Evolutionary conservation across 2,888 invertebrate species (phyloP).

Genomic region (Strigamia crassipes): DNA sequence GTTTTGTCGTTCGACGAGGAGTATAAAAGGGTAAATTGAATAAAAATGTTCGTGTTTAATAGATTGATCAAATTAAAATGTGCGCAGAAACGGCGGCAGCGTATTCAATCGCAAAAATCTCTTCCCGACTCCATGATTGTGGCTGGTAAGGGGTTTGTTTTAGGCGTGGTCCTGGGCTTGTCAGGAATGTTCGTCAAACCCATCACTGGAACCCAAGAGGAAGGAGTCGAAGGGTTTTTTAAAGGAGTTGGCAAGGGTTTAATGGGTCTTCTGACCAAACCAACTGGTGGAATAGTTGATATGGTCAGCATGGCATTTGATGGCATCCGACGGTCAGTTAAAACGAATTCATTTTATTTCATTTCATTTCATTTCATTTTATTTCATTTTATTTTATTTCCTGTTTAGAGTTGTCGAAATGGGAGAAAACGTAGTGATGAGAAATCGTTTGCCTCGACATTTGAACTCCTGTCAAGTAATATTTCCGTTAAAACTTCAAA

Average conservation of each 20-base stretch:
- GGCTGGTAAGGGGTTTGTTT: slow-evolving; percentile 66
- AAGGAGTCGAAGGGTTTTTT: slow-evolving; percentile 71
- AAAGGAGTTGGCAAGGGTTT: slow-evolving; percentile 71
- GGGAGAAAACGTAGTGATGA: slow-evolving; percentile 67
- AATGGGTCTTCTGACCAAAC: slow-evolving; percentile 68
- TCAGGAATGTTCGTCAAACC: slow-evolving; percentile 72
- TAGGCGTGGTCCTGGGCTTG: slow-evolving; percentile 69
- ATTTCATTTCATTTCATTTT: slow-evolving; percentile 17
- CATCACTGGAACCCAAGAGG: slow-evolving; percentile 54
- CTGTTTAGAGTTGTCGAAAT: slow-evolving; percentile 65
- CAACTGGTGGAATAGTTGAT: slow-evolving; percentile 66
- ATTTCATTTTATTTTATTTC: not conserved
- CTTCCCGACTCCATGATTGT: slow-evolving; percentile 60
- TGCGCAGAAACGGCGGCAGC: slow-evolving; percentile 59
- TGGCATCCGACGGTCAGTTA: slow-evolving; percentile 65
- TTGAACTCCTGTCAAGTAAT: slow-evolving; percentile 69
- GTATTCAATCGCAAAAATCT: slow-evolving; percentile 58
- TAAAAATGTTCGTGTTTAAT: not conserved
- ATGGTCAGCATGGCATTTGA: slow-evolving; percentile 71
- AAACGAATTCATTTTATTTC: too few relatives aligned
- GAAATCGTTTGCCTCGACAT: slow-evolving; percentile 72
- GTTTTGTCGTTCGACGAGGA: slow-evolving; percentile 62
- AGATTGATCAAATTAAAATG: not conserved
- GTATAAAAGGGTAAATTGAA: slow-evolving; percentile 59
- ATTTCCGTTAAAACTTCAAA: not conserved